A percentile compares a stretch with the other conserved stretches of the same genome.
Evolutionary conservation across 1,140 invertebrate genomes (phyloP).

Genomic region (Paramacrobiotus metropolitanus): DNA sequence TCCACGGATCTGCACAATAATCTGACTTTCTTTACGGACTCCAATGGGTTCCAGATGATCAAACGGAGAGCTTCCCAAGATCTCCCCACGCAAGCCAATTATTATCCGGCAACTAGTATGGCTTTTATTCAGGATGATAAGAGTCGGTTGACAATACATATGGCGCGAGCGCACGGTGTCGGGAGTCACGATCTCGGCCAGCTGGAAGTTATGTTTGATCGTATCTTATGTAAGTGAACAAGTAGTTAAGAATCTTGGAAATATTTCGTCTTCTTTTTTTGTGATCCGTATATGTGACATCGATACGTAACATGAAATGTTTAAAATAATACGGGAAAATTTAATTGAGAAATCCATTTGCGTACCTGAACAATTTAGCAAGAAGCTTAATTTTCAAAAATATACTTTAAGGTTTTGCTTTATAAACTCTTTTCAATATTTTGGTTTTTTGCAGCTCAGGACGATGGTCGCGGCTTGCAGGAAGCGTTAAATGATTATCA

Average conservation of each 20-base stretch:
- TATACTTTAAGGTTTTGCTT: too few species aligned
- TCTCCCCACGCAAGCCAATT: background rate
- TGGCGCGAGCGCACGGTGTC: background rate
- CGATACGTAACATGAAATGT: too few species aligned
- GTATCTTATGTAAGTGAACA: background rate
- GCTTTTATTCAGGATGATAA: background rate
- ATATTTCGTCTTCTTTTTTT: background rate
- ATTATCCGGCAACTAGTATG: background rate
- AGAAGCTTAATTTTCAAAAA: background rate
- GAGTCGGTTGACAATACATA: background rate
- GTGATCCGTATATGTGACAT: background rate
- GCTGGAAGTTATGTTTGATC: background rate
- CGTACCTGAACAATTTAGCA: too few species aligned
- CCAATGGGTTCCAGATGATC: conserved; percentile 81
- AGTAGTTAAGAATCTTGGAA: background rate
- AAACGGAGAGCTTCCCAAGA: conserved; percentile 25
- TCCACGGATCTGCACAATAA: conserved; percentile 44
- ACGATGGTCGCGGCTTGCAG: background rate
- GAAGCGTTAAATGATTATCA: background rate
- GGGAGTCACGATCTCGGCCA: background rate
- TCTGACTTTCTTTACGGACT: conserved; percentile 70
- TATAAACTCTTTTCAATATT: too few species aligned
- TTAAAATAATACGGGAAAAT: too few species aligned
- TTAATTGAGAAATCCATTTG: too few species aligned
- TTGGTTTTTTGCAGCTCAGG: background rate